phyloP scores from a whole-genome alignment of 2,888 invertebrate species.

The Drosophila falleni region DNA sequence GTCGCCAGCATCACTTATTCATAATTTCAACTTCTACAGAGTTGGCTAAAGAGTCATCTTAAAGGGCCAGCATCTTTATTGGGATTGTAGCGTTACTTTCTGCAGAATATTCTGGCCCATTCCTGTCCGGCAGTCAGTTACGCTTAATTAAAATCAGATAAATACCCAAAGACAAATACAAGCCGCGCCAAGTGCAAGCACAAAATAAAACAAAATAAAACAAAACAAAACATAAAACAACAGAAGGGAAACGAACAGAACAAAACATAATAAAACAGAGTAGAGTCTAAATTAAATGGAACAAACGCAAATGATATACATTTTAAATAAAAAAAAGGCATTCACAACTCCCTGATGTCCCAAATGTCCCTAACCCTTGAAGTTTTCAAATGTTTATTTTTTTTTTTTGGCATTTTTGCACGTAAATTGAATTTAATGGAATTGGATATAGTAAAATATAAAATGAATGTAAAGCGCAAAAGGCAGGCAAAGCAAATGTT shows the following conservation, averaged over 20 bases:
- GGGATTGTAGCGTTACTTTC: constrained; percentile 12
- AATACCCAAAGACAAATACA: constrained; percentile 72
- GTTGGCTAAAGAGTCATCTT: neutral
- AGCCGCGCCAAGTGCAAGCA: constrained; percentile 41
- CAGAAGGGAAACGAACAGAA: constrained; percentile 6
- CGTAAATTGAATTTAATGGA: constrained; percentile 59
- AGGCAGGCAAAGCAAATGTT: constrained; percentile 10
- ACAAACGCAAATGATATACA: constrained; percentile 43
- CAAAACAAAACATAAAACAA: constrained; percentile 20
- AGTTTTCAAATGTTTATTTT: constrained; percentile 5
- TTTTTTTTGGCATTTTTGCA: constrained; percentile 32
- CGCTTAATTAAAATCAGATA: constrained; percentile 73
- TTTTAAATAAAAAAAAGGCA: constrained; percentile 44
- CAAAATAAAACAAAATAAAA: constrained; percentile 15
- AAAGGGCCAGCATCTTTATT: constrained; percentile 6
- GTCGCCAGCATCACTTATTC: neutral
- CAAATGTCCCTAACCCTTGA: neutral
- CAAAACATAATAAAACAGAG: constrained; percentile 14
- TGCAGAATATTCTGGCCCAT: neutral
- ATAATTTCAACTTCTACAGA: neutral
- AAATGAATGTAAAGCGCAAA: constrained; percentile 13
- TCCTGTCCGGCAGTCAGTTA: constrained; percentile 44
- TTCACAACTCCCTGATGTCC: constrained; percentile 14
- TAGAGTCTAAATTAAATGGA: constrained; percentile 4
- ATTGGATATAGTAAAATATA: constrained; percentile 38